Conservation (phyloP, 92 coral and sea anemone species). For the Parazoanthus darwini region DNA sequence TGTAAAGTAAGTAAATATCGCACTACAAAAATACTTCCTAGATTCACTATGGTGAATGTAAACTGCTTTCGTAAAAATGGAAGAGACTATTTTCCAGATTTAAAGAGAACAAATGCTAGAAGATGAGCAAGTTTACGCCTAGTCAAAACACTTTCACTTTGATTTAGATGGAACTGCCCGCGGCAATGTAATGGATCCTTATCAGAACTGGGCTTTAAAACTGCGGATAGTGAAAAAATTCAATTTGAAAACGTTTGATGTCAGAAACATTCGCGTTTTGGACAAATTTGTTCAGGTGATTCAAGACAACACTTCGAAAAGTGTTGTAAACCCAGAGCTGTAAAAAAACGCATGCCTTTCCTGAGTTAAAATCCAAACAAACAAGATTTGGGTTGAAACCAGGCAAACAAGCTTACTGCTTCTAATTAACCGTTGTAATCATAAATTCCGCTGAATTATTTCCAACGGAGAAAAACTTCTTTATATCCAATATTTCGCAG, state of each 20-base stretch:
- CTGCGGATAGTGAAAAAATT: background rate
- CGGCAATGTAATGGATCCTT: background rate
- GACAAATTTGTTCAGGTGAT: background rate
- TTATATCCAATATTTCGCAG: background rate
- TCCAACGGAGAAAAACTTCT: background rate
- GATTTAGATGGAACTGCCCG: background rate
- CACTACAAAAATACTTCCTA: conserved; percentile 78
- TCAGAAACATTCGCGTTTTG: background rate
- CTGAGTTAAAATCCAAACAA: background rate
- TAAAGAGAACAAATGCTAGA: background rate
- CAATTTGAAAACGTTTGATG: background rate
- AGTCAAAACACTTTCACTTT: background rate
- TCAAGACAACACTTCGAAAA: background rate
- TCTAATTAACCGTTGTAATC: background rate
- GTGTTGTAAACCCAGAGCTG: background rate
- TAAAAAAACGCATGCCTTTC: background rate
- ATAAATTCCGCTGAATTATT: background rate
- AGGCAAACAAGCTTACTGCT: background rate
- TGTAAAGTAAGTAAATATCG: conserved; percentile 63
- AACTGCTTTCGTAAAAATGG: background rate
- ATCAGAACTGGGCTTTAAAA: background rate
- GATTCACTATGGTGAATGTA: conserved; percentile 26
- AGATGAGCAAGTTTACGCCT: background rate
- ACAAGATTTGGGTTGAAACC: background rate
- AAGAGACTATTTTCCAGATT: background rate